phyloP scores from a whole-genome alignment of 2,113 vertebrate species.

The Craseonycteris thonglongyai region DNA sequence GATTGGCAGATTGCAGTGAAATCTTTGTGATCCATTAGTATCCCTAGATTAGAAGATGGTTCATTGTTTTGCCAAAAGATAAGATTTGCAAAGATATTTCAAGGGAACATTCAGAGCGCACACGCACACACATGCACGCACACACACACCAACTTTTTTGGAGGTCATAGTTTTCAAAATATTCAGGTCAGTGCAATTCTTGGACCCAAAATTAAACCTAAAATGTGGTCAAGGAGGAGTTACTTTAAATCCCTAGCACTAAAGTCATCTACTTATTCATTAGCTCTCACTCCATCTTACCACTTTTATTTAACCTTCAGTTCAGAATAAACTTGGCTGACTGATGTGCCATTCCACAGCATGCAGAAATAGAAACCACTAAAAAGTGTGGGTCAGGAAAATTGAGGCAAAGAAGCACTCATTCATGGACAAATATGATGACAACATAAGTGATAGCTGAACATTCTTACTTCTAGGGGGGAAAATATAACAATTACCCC shows the following conservation, averaged over 20 bases:
- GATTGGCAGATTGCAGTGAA: background rate
- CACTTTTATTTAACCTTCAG: background rate
- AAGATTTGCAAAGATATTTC: background rate
- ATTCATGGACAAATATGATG: background rate
- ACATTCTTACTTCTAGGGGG: background rate
- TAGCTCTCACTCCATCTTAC: background rate
- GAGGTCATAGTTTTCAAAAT: background rate
- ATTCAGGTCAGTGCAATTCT: background rate
- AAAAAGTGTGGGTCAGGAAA: background rate
- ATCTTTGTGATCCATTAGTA: background rate
- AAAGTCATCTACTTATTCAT: background rate
- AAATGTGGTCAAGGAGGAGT: background rate
- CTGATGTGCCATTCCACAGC: background rate
- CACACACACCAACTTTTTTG: background rate
- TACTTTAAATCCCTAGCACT: background rate
- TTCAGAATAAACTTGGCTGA: background rate
- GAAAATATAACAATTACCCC: background rate
- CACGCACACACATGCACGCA: too few relatives aligned
- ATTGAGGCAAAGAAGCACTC: background rate
- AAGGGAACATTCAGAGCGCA: background rate
- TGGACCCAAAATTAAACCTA: background rate
- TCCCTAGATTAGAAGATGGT: background rate
- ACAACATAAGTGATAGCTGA: background rate
- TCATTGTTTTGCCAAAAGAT: background rate
- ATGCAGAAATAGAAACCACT: background rate